Conservation (phyloP, 2,797 vertebrate species). For the Ataeniobius toweri region DNA sequence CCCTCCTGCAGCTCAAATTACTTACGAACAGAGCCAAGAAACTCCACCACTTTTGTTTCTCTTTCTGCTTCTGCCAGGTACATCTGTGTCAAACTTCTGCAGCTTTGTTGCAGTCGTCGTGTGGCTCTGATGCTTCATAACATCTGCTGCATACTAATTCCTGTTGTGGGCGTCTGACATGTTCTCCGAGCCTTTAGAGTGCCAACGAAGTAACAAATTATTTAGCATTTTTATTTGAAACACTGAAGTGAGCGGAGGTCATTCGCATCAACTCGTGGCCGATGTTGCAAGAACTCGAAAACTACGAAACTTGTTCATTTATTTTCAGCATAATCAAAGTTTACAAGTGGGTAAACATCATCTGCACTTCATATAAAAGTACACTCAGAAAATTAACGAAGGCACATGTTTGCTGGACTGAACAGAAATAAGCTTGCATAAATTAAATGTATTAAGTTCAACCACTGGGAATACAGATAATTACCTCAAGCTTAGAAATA, state of each 20-base stretch:
- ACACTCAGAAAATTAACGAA: not conserved
- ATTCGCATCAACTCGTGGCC: not conserved
- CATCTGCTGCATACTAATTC: constrained; percentile 61
- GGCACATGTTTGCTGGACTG: not conserved
- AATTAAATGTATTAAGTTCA: not conserved
- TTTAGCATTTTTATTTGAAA: constrained; percentile 23
- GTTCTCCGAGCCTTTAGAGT: constrained; percentile 10
- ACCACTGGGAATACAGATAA: not conserved
- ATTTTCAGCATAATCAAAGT: constrained; percentile 7
- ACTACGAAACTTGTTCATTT: not conserved
- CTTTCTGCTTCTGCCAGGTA: constrained; percentile 37
- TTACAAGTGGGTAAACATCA: constrained; percentile 1
- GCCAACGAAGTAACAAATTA: constrained; percentile 27
- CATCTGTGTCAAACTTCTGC: constrained; percentile 46
- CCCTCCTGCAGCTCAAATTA: constrained; percentile 38
- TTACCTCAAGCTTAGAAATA: not conserved
- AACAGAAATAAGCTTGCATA: not conserved
- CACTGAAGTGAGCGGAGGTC: constrained; percentile 5
- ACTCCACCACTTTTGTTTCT: constrained; percentile 13
- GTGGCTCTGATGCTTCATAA: constrained; percentile 38
- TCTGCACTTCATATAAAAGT: not conserved
- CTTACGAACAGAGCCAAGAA: constrained; percentile 16
- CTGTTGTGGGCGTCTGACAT: constrained; percentile 28
- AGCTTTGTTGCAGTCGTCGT: constrained; percentile 43
- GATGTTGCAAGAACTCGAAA: not conserved